A percentile compares a stretch with the other conserved stretches of the same genome.
phyloP scores from a whole-genome alignment of 2,113 vertebrate genomes.

The Phaethornis superciliosus region DNA sequence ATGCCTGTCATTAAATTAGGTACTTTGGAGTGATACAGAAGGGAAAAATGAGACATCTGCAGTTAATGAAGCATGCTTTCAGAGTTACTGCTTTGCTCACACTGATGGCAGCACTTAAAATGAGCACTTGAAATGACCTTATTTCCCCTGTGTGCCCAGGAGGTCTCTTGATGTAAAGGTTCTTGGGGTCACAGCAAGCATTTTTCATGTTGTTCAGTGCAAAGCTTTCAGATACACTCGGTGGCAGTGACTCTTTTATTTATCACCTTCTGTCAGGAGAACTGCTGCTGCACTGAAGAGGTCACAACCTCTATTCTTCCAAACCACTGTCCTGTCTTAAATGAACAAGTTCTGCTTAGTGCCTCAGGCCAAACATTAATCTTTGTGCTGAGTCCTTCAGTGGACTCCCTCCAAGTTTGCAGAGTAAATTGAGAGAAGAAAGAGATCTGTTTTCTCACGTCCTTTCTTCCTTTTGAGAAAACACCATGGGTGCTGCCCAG shows the following conservation, averaged over 20 bases:
- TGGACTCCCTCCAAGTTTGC: slow-evolving; percentile 31
- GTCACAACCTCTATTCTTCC: slow-evolving; percentile 77
- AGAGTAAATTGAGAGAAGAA: slow-evolving; percentile 65
- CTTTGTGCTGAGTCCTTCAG: slow-evolving; percentile 73
- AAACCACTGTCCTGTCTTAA: slow-evolving; percentile 73
- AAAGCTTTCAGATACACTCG: slow-evolving; percentile 48
- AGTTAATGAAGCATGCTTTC: not conserved
- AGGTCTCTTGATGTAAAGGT: not conserved
- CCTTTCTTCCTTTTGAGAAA: slow-evolving; percentile 1
- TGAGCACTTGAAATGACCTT: not conserved
- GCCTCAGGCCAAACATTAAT: slow-evolving; percentile 68
- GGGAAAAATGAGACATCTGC: not conserved
- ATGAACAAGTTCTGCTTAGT: slow-evolving; percentile 72
- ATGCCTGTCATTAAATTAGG: not conserved
- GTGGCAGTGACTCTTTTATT: slow-evolving; percentile 72
- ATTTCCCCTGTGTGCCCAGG: not conserved
- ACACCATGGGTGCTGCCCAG: not conserved
- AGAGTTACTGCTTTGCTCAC: not conserved
- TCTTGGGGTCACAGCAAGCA: not conserved
- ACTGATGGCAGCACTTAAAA: not conserved
- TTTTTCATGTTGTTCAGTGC: slow-evolving; percentile 33
- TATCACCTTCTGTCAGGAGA: slow-evolving; percentile 78
- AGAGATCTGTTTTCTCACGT: not conserved
- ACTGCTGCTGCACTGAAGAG: slow-evolving; percentile 71
- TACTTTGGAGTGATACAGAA: not conserved